phyloP scores from a whole-genome alignment of 2,113 vertebrate species.

The Tachysurus vachellii region DNA sequence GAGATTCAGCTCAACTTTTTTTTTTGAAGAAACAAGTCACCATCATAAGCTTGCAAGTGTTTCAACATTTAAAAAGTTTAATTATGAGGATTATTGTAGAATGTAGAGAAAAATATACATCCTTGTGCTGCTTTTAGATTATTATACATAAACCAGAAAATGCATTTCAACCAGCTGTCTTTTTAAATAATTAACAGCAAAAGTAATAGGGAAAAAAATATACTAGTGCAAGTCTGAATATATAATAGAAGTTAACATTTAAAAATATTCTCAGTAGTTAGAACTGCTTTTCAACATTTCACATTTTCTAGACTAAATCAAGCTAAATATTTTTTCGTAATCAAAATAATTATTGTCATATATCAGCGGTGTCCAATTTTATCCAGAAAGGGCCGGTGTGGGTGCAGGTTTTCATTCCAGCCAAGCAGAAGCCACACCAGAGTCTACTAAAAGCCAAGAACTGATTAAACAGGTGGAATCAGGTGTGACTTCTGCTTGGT shows the following conservation, averaged over 20 bases:
- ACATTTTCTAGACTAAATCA: conserved; percentile 1
- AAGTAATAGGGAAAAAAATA: not conserved
- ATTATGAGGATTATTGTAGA: not conserved
- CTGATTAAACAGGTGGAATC: no score
- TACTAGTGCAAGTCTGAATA: not conserved
- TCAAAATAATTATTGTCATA: not conserved
- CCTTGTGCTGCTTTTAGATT: conserved; percentile 1
- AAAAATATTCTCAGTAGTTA: not conserved
- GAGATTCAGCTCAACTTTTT: not conserved
- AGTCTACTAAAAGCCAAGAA: no score
- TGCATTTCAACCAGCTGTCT: not conserved
- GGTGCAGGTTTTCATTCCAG: no score
- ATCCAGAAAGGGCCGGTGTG: no score
- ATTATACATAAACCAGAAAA: conserved; percentile 19
- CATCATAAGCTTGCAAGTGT: not conserved
- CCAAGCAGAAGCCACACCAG: no score
- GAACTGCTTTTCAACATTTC: not conserved
- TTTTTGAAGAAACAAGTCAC: not conserved
- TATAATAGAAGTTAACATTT: not conserved
- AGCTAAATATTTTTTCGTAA: not conserved
- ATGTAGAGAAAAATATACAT: conserved; percentile 27
- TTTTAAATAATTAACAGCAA: conserved; percentile 7
- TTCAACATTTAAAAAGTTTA: conserved; percentile 22
- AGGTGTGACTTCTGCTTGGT: no score
- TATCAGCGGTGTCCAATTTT: no score